Evolutionary conservation across 1,140 invertebrate genomes (phyloP).

Genomic region (Pogonomyrmex californicus): DNA sequence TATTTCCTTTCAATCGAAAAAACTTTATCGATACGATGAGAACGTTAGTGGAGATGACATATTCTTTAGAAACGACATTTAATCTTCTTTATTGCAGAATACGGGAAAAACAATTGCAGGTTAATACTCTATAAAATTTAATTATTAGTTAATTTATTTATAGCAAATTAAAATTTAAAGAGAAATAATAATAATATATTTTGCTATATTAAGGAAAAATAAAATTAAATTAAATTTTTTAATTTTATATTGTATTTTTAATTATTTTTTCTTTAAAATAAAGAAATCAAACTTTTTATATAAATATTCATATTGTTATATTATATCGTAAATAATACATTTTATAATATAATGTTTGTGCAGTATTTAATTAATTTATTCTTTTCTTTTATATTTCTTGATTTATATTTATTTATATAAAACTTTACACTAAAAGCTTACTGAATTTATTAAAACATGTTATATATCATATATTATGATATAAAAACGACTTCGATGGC

Average conservation of each 20-base stretch:
- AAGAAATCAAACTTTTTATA: neutral
- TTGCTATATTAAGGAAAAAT: neutral
- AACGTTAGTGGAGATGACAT: constrained; percentile 32
- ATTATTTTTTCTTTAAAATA: neutral
- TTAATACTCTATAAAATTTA: neutral
- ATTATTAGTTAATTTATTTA: neutral
- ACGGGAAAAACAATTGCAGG: neutral
- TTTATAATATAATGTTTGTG: neutral
- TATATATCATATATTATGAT: neutral
- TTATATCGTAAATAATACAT: neutral
- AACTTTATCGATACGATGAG: constrained; percentile 36
- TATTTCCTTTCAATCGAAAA: neutral
- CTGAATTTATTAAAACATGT: neutral
- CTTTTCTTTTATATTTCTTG: neutral
- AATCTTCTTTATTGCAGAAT: constrained; percentile 37
- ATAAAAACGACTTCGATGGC: neutral
- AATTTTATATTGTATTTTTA: neutral
- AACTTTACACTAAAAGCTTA: neutral
- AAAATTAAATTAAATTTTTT: neutral
- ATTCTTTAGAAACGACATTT: constrained; percentile 7
- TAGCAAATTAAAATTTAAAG: neutral
- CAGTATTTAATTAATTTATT: neutral
- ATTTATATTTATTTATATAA: neutral
- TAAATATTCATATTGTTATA: neutral
- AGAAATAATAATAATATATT: neutral